Percentiles rank a stretch among this genome's conserved stretches.
phyloP scores from a whole-genome alignment of 2,797 vertebrate species.

The Rhynchotus rufescens region DNA sequence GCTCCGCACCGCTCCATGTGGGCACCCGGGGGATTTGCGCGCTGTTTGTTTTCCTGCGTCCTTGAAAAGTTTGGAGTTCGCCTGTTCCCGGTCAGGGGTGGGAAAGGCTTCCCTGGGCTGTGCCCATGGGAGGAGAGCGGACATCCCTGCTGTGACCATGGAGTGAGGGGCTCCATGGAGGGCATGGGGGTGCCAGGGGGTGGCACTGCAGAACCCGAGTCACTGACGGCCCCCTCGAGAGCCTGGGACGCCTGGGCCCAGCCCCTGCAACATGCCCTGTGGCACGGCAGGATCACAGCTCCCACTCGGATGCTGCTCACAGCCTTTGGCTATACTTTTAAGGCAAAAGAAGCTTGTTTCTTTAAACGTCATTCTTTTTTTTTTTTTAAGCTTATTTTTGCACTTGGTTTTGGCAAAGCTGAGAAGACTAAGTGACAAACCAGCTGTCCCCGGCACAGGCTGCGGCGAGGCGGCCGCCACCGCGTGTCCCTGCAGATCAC shows the following conservation, averaged over 20 bases:
- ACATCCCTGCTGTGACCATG: not conserved
- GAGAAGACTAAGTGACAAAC: constrained; percentile 55
- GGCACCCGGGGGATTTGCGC: not conserved
- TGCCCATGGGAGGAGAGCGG: not conserved
- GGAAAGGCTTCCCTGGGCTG: not conserved
- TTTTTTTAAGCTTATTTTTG: constrained; percentile 19
- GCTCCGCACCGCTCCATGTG: no score
- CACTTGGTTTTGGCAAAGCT: constrained; percentile 34
- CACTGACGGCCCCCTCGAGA: not conserved
- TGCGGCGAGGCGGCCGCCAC: no score
- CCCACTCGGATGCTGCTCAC: not conserved
- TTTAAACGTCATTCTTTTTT: not conserved
- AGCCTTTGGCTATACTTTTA: not conserved
- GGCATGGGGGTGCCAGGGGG: no score
- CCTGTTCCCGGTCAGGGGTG: not conserved
- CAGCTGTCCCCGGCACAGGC: constrained; percentile 4
- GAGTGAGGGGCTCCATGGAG: not conserved
- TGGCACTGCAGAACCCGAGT: no score
- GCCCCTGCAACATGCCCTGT: no score
- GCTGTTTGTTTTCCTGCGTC: not conserved
- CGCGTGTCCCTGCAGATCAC: no score
- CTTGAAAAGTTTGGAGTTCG: not conserved
- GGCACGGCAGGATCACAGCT: rapidly evolving
- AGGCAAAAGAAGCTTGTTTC: not conserved
- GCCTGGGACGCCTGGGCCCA: no score